Base-by-base conservation (phyloP, 2,113 vertebrate genomes). In the Cephalopterus ornatus region DNA sequence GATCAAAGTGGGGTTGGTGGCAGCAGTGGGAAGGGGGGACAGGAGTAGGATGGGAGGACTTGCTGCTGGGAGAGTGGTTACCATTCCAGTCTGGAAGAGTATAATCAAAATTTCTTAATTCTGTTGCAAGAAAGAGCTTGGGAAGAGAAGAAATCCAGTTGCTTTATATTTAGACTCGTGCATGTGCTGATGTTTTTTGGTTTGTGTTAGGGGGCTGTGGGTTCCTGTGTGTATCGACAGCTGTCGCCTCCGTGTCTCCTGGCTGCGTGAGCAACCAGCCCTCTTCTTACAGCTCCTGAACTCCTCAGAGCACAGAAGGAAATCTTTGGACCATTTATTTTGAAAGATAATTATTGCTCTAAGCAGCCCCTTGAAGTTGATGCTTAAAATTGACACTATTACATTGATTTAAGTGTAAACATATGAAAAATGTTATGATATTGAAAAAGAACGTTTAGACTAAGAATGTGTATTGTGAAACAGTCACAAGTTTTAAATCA, bases 331-430 rank as follows among this genome's bases (percentile, higher is more conserved):
- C 59, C 58, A 19, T 85, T 93, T 92, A 37, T 90, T 94, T 72
- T 68, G 71, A 73, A 92, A 85, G 44, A 88, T 76, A 88, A 79
- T 76, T 88, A 72, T 56, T 95, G 82, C 95, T 97, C 7, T 83
- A 58, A 94, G 82, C 71, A 92, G 24, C 11, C 11, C 32, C 44
- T 85, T 59, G 20, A 72, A 91, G 55, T 11, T 62, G 53, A 68
- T 20, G 6, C 59, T 96, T 95, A 55, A 58, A 89, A 68, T 61
- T 88, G 33, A 88, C 58, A n/a, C 56, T 82, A 7, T 75, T 88
- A 23, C 44, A 65, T 41, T 72, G 58, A 79, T 85, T 79, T 0
- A 4, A 93, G 53, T 52, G n/a, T 80, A 93, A 96, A 79, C 82
- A 92, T 94, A 75, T 66, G 90, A 73, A 93, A 92, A 83, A 62